Conservation (phyloP, 2,797 vertebrate species). For the Benthosema pterotum region DNA sequence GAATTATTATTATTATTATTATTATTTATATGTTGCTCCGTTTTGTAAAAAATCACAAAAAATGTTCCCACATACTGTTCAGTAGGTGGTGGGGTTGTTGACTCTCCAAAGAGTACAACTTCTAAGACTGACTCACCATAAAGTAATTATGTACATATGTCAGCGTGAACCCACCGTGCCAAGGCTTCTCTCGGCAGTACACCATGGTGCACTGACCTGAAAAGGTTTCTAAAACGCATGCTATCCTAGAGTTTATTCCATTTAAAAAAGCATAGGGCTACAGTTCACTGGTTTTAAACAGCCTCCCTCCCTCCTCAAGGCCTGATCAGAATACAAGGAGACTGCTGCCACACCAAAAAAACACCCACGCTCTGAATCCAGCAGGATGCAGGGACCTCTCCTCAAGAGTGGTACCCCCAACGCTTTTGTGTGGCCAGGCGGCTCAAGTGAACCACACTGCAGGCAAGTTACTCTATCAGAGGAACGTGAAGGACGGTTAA, state of each 20-base stretch:
- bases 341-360: background rate
- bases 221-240: slow-evolving; percentile 14
- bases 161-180: background rate
- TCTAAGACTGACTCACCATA: slow-evolving; percentile 8
- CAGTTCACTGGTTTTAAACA: slow-evolving; percentile 21
- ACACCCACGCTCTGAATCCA: background rate
- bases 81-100: background rate
- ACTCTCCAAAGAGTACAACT: slow-evolving; percentile 10
- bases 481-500: slow-evolving; percentile 64
- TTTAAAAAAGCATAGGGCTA: slow-evolving; percentile 18
- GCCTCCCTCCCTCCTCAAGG: slow-evolving; percentile 9
- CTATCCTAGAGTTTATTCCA: slow-evolving; percentile 17
- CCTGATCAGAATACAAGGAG: slow-evolving; percentile 26
- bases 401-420: background rate
- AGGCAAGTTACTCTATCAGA: slow-evolving; percentile 47
- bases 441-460: slow-evolving; percentile 8
- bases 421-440: slow-evolving; percentile 2
- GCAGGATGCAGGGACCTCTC: background rate
- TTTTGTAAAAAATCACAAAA: background rate
- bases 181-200: too few species aligned
- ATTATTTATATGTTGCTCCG: background rate
- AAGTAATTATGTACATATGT: slow-evolving; percentile 10
- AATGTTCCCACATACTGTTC: background rate
- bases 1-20: background rate
- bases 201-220: background rate